Evolutionary conservation across 2,888 invertebrate genomes (phyloP), one percentile per base, ranked within the genome.

Genomic region (Zygothrica quintamaculata): DNA sequence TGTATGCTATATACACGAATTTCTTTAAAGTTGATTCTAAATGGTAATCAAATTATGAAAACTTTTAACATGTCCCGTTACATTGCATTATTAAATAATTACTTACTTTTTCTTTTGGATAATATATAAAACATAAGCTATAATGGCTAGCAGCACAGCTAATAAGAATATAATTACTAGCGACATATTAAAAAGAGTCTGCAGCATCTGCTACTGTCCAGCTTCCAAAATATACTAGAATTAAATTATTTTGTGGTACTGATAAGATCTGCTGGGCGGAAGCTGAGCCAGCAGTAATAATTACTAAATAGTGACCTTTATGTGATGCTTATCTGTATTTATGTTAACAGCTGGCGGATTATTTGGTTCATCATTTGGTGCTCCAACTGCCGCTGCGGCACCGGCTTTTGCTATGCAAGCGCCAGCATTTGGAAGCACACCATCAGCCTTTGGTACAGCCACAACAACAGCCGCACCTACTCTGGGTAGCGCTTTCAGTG

Each of bases 351-450:
- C 88, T 85, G 69, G 87, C 75, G 60, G 90, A 67, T 11, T 90
- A 84, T 89, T 89, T 25, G 77, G 77, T 36, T 88, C 88, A 53
- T 82, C 90, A 1, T 90, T 91, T 73, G 89, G 86, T 8, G 61
- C 88, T 0, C 3, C 62, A 18, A 47, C 65, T 3, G 59, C 48
- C 12, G 50, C 72, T 4, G 44, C 71, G 15, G 72, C 72, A 9
- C 69, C 76, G 1, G 59, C 65, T 1, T 74, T 74, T 48, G 74
- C 76, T 5, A 68, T 88, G 22, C 64, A 86, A 8, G 81, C 82
- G 1, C 81, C 86, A 1, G 65, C 84, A 1, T 67, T 88, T n/a
- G 84, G 85, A 0, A 44, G 52, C 7, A 46, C 73, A 7, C 85
- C 88, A 64, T 74, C 74, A 58, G 59, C 79, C 0, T 87, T 87